These are phyloP conservation scores for Iphiclides podalirius DNA, from an alignment of 2,888 invertebrate species.

Conservation along the genomic window DNA sequence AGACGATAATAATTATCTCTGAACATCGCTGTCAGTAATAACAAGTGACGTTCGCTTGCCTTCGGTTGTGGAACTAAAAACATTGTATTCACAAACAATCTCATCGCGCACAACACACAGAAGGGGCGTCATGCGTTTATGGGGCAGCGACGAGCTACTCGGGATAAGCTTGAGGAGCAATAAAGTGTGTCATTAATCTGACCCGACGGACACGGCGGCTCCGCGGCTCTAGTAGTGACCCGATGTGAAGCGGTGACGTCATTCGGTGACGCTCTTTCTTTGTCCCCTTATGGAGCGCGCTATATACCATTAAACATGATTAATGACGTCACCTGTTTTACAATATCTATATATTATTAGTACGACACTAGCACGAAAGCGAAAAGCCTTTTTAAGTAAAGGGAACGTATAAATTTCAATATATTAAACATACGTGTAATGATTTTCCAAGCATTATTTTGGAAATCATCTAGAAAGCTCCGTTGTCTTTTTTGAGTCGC, in stretches of 20 bases:
- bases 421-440: no score
- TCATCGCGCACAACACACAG: constrained; percentile 14
- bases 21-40: no score
- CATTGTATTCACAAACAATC: constrained; percentile 17
- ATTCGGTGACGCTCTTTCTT: constrained; percentile 11
- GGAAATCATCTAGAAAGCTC: no score
- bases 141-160: constrained; percentile 21
- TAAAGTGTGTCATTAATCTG: constrained; percentile 34
- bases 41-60: no score
- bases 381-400: no score
- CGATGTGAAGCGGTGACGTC: constrained; percentile 26
- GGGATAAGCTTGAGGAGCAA: constrained; percentile 28
- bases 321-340: background rate
- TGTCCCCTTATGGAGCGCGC: background rate
- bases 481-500: no score
- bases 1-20: no score
- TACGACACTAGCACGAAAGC: no score
- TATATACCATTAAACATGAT: constrained; percentile 1
- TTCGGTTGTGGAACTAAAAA: background rate
- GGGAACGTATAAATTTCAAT: no score
- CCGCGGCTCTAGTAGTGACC: constrained; percentile 16
- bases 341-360: background rate
- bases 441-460: no score
- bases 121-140: constrained; percentile 22
- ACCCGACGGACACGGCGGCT: constrained; percentile 26